Evolutionary conservation across 2,797 vertebrate genomes (phyloP).

Genomic region (Echeneis naucrates): DNA sequence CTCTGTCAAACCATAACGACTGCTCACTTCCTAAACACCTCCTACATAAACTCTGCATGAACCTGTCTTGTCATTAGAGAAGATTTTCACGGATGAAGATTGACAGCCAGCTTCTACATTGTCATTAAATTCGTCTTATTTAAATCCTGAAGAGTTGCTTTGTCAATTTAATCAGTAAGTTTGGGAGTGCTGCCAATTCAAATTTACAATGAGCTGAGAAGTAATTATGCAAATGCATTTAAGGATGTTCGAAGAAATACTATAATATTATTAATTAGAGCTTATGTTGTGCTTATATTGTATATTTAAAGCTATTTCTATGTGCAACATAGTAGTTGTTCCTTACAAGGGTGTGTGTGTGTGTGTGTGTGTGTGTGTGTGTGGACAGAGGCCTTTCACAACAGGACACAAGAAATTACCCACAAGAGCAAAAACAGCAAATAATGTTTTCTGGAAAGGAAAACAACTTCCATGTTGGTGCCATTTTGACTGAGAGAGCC

Average conservation of each 20-base stretch:
- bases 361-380: too few species aligned
- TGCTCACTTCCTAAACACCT: background rate
- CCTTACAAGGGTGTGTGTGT: too few species aligned
- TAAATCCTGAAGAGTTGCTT: slow-evolving; percentile 15
- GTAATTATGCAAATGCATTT: slow-evolving; percentile 23
- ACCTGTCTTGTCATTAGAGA: background rate
- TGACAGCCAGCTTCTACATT: slow-evolving; percentile 9
- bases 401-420: too few species aligned
- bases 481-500: slow-evolving; percentile 2
- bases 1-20: background rate
- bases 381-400: too few species aligned
- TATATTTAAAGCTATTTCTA: background rate
- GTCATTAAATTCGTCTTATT: slow-evolving; percentile 15
- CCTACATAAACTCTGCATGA: slow-evolving; percentile 3
- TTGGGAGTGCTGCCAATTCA: slow-evolving; percentile 30
- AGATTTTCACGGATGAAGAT: slow-evolving; percentile 9
- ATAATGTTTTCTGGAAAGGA: slow-evolving; percentile 8
- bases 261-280: background rate
- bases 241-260: slow-evolving; percentile 23
- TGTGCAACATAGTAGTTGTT: too few species aligned
- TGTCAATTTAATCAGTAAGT: slow-evolving; percentile 57
- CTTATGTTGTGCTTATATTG: background rate
- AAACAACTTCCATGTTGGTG: slow-evolving; percentile 1
- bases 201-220: slow-evolving; percentile 11
- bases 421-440: background rate